Percentiles rank a stretch among this genome's conserved stretches.
These are phyloP conservation scores for Lordiphosa andalusiaca DNA, from an alignment of 2,888 invertebrate genomes.

Conservation along the genomic window DNA sequence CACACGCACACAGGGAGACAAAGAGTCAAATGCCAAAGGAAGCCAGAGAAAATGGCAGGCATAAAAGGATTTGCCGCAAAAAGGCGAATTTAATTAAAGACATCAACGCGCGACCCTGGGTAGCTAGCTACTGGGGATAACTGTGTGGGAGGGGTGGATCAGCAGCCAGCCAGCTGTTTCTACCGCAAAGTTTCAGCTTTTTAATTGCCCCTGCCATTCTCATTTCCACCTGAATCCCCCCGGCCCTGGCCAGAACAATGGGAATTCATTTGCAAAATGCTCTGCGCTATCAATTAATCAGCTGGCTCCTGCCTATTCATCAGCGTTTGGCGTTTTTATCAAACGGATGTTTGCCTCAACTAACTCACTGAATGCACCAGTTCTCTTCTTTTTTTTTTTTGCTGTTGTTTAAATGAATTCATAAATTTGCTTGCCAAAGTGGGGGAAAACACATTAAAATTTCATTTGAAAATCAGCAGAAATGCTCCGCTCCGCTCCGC, in stretches of 20 bases:
- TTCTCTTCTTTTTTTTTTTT: constrained; percentile 3
- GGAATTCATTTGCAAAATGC: constrained; percentile 32
- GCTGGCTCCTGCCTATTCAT: constrained; percentile 45
- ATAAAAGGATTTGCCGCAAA: constrained; percentile 68
- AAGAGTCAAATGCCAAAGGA: constrained; percentile 41
- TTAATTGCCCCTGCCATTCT: constrained; percentile 38
- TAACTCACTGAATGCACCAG: constrained; percentile 58
- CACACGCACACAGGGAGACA: constrained; percentile 6
- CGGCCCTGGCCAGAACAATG: constrained; percentile 17
- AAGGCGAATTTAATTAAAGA: constrained; percentile 70
- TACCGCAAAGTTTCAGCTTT: constrained; percentile 20
- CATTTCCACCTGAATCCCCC: constrained; percentile 1
- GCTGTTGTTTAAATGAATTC: no score
- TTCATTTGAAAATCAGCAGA: constrained; percentile 70
- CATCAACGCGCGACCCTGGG: constrained; percentile 30
- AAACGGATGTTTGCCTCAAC: constrained; percentile 68
- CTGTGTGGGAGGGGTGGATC: background rate
- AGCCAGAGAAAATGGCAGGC: constrained; percentile 40
- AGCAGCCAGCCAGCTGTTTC: constrained; percentile 3
- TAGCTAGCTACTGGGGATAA: constrained; percentile 14
- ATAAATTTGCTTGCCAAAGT: constrained; percentile 42
- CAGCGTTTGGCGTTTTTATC: constrained; percentile 49
- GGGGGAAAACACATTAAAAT: constrained; percentile 56
- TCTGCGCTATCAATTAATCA: constrained; percentile 34
- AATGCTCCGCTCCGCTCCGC: constrained; percentile 30